These are phyloP conservation scores for Tympanuchus pallidicinctus DNA, from an alignment of 2,113 vertebrate genomes.

Conservation along the genomic window DNA sequence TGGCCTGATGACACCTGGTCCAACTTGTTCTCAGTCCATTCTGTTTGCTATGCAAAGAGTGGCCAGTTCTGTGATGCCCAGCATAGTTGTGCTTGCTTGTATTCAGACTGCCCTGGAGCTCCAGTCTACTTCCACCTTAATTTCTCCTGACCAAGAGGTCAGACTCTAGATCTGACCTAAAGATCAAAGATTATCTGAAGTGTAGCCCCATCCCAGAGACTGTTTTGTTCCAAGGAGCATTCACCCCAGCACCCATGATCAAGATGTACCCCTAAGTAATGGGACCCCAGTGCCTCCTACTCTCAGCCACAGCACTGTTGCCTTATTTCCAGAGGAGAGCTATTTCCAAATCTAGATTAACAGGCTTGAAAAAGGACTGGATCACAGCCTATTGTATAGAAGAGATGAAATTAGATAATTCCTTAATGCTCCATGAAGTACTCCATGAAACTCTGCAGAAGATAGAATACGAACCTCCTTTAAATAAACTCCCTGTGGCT, in stretches of 20 bases:
- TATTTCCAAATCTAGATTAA: background rate
- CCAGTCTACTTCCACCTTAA: background rate
- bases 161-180: background rate
- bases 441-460: slow-evolving; percentile 40
- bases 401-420: slow-evolving; percentile 46
- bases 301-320: accelerated
- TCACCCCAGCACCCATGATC: background rate
- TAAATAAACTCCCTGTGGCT: background rate
- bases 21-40: background rate
- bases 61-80: accelerated
- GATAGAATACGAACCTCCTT: slow-evolving; percentile 18
- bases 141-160: background rate
- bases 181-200: background rate
- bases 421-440: background rate
- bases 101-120: background rate
- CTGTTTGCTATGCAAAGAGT: background rate
- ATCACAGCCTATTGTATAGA: background rate
- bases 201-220: background rate
- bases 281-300: background rate
- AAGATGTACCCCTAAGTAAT: background rate
- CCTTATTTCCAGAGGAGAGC: background rate
- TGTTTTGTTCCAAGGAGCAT: background rate
- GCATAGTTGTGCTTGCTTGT: background rate
- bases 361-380: background rate
- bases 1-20: background rate